phyloP scores from a whole-genome alignment of 1,140 invertebrate species.

The Cydia amplana region DNA sequence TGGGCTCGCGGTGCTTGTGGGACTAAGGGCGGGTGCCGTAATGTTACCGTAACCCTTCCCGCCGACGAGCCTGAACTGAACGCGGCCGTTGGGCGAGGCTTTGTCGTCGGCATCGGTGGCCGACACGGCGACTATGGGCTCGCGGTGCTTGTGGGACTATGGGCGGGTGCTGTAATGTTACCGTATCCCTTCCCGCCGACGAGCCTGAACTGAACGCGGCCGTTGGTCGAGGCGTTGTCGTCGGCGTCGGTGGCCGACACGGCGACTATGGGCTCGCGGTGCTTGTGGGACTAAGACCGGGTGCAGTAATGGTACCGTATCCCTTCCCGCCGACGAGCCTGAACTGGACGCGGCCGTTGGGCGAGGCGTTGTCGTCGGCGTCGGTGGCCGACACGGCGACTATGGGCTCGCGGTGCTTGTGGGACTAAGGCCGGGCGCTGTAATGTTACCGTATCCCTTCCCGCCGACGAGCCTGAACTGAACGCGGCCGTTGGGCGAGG shows the following conservation, averaged over 20 bases:
- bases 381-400: too few species aligned
- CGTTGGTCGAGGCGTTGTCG: conserved; percentile 89
- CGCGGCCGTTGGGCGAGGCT: conserved; percentile 87
- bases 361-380: too few species aligned
- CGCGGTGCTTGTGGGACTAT: conserved; percentile 90
- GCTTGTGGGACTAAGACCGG: conserved; percentile 94
- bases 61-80: conserved; percentile 85
- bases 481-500: too few species aligned
- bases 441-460: too few species aligned
- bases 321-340: too few species aligned
- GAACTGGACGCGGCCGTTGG: too few species aligned
- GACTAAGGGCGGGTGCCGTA: conserved; percentile 79
- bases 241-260: conserved; percentile 91
- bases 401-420: conserved; percentile 88
- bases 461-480: too few species aligned
- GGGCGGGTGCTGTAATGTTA: conserved; percentile 45
- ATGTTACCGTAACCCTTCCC: conserved; percentile 87
- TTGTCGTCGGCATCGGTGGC: conserved; percentile 92
- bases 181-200: conserved; percentile 88
- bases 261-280: conserved; percentile 86
- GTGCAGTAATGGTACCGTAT: too few species aligned
- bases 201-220: conserved; percentile 86
- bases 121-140: conserved; percentile 86
- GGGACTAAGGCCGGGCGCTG: too few species aligned
- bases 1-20: conserved; percentile 88